Evolutionary conservation across 2,113 vertebrate species (phyloP).

Genomic region (Anser cygnoides): DNA sequence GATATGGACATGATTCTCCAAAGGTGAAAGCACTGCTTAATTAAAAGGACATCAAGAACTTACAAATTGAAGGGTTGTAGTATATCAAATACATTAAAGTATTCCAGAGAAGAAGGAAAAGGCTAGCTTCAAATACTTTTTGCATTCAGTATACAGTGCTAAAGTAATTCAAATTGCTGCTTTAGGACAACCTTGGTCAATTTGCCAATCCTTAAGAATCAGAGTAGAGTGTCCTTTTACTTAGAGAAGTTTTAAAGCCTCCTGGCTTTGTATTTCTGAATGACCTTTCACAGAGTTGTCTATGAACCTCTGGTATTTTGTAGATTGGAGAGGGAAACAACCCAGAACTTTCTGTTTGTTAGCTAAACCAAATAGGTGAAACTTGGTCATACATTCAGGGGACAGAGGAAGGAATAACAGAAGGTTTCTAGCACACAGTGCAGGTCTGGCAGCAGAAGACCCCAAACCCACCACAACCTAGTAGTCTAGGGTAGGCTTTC

Average conservation of each 20-base stretch:
- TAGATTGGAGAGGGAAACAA: not conserved
- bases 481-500: not conserved
- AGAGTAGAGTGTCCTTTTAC: not conserved
- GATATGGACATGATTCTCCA: not conserved
- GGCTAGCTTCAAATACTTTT: not conserved
- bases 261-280: not conserved
- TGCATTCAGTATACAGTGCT: not conserved
- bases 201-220: not conserved
- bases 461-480: not conserved
- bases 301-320: not conserved
- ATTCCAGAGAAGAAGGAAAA: not conserved
- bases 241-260: not conserved
- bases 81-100: not conserved
- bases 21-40: not conserved
- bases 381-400: not conserved
- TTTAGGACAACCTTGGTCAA: not conserved
- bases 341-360: not conserved
- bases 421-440: not conserved
- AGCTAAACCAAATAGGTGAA: not conserved
- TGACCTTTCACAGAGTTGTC: not conserved
- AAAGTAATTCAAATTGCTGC: not conserved
- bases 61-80: not conserved
- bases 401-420: not conserved
- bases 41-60: not conserved
- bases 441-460: not conserved